A percentile compares a stretch with the other conserved stretches of the same genome.
Conservation (phyloP, 2,888 invertebrate species). For the Adineta ricciae region DNA sequence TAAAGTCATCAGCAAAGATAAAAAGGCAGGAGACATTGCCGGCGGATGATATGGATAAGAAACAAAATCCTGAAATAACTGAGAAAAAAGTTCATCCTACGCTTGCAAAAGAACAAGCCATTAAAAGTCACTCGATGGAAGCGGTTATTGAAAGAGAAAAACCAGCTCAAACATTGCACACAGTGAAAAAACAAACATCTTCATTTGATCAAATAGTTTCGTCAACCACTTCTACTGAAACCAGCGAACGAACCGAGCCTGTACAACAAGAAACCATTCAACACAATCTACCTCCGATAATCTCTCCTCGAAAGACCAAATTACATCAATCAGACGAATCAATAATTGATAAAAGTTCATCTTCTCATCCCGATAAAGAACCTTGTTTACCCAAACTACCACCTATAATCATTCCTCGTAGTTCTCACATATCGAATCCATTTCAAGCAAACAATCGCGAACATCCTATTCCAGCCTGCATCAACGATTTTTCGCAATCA, state of each 20-base stretch:
- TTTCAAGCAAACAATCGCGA: not conserved
- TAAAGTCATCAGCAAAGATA: not conserved
- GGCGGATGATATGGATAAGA: not conserved
- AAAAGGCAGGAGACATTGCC: not conserved
- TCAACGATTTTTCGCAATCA: not conserved
- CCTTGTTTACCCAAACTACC: not conserved
- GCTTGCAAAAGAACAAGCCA: not conserved
- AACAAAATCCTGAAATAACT: not conserved
- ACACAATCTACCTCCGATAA: not conserved
- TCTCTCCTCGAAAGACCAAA: not conserved
- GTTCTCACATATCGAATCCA: not conserved
- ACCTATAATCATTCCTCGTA: not conserved
- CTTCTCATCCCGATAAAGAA: no score
- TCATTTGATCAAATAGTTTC: no score
- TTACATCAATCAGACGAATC: not conserved
- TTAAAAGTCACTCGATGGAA: not conserved
- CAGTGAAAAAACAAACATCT: no score
- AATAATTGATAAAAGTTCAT: no score
- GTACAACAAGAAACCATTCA: no score
- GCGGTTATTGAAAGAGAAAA: not conserved
- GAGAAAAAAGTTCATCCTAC: not conserved
- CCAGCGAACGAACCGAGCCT: no score
- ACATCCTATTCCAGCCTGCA: not conserved
- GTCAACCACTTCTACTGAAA: no score
- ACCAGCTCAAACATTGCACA: not conserved